These are phyloP conservation scores for Coregonus sp. DNA, from an alignment of 2,797 vertebrate species.

Conservation along the genomic window DNA sequence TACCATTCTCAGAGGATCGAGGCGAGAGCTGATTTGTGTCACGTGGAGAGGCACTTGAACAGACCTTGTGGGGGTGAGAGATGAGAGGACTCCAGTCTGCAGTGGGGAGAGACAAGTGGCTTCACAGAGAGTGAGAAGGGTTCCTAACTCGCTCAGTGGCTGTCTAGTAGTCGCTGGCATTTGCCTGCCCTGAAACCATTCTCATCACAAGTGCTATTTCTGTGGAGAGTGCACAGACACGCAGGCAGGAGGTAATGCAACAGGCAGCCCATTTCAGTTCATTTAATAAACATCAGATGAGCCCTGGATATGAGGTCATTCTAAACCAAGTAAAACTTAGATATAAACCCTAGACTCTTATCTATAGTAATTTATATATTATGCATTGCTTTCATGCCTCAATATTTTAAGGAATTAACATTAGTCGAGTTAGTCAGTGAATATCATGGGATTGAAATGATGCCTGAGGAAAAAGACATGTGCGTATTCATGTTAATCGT, in stretches of 20 bases:
- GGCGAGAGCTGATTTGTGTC: neutral
- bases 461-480: neutral
- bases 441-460: neutral
- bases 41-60: neutral
- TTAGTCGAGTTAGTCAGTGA: neutral
- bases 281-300: neutral
- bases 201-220: neutral
- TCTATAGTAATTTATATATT: neutral
- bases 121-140: neutral
- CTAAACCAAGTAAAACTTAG: neutral
- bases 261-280: neutral
- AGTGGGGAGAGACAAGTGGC: constrained; percentile 4
- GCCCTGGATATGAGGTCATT: neutral
- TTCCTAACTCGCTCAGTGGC: constrained; percentile 10
- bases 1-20: neutral
- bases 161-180: constrained; percentile 5
- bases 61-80: neutral
- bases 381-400: neutral
- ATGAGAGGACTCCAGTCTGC: constrained; percentile 3
- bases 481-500: neutral
- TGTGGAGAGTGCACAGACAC: neutral
- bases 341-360: neutral
- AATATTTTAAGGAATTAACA: neutral
- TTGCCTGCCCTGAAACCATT: constrained; percentile 3
- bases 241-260: neutral